phyloP scores from a whole-genome alignment of 2,888 invertebrate genomes.

The Lumbricus terrestris region DNA sequence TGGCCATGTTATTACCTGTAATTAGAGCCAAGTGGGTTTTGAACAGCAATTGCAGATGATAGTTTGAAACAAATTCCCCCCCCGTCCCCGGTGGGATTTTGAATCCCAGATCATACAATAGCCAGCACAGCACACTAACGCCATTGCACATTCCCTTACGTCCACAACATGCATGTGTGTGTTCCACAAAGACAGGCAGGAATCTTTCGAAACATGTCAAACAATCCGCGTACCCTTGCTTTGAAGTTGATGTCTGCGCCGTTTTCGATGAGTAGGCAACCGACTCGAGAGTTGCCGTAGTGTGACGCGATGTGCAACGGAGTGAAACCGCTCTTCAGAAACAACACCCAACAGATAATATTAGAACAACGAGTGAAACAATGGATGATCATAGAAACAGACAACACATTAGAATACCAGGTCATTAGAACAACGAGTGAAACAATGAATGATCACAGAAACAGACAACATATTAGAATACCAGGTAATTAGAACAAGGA shows the following conservation, averaged over 20 bases:
- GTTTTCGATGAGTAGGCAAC: conserved; percentile 85
- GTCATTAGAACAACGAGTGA: neutral
- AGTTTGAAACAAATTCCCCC: no score
- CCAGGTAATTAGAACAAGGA: neutral
- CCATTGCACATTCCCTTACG: no score
- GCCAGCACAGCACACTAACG: no score
- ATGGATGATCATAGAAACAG: neutral
- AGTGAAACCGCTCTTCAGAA: conserved; percentile 84
- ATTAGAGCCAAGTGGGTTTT: no score
- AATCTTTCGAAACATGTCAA: neutral
- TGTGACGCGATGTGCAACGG: conserved; percentile 99
- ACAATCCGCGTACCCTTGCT: conserved; percentile 71
- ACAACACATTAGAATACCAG: neutral
- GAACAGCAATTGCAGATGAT: no score
- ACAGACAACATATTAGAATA: neutral
- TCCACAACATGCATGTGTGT: no score
- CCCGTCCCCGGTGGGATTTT: no score
- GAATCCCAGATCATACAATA: no score
- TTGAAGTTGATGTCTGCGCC: conserved; percentile 97
- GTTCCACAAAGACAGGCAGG: no score
- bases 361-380: neutral
- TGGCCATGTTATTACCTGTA: no score
- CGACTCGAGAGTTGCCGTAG: conserved; percentile 96
- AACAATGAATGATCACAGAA: neutral
- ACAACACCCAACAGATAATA: conserved; percentile 52